Conservation (phyloP, 2,113 vertebrate species). For the Actinemys pallida region DNA sequence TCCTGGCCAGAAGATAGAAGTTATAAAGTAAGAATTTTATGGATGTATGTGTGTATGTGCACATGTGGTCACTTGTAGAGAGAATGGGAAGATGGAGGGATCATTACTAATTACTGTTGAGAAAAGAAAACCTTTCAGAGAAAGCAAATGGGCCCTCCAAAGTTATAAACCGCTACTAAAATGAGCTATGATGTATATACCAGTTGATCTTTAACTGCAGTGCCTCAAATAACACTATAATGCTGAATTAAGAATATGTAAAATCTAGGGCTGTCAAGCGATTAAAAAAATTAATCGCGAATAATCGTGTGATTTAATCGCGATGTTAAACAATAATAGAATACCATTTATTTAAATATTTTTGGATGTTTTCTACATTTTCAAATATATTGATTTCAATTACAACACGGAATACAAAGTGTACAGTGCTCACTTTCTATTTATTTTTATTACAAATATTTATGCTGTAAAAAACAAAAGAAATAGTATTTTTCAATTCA, state of each 20-base stretch:
- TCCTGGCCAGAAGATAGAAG: not conserved
- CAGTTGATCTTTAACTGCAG: not conserved
- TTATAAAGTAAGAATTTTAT: not conserved
- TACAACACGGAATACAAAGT: no score
- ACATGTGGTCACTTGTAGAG: not conserved
- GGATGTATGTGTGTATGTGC: not conserved
- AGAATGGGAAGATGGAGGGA: not conserved
- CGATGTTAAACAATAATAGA: no score
- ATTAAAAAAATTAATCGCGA: no score
- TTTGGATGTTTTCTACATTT: no score
- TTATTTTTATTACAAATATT: no score
- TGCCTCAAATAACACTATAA: not conserved
- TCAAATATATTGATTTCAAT: no score
- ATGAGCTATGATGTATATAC: not conserved
- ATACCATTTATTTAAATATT: no score
- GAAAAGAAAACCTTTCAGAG: not conserved
- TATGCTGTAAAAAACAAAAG: no score
- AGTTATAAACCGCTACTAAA: not conserved
- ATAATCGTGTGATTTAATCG: no score
- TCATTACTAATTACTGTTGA: not conserved
- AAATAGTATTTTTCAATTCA: no score
- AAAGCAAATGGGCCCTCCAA: not conserved
- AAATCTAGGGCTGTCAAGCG: not conserved
- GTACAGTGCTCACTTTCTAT: no score
- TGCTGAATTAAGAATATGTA: not conserved